Conservation (phyloP, 2,113 vertebrate species). For the Spilogale gracilis region DNA sequence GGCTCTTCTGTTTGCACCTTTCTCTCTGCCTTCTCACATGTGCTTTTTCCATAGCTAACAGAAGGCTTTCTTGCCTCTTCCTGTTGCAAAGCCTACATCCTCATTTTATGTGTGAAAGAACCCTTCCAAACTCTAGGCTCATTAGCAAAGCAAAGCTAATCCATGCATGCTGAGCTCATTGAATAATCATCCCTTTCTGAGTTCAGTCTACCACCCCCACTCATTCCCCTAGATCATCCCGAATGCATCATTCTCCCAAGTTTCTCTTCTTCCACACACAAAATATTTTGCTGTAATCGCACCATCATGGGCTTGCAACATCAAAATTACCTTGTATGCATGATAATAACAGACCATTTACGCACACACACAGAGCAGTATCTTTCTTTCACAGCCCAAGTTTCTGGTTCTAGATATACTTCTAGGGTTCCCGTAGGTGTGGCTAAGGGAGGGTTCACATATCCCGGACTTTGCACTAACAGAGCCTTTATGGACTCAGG, state of each 20-base stretch:
- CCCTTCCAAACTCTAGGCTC: slow-evolving; percentile 43
- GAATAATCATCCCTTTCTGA: slow-evolving; percentile 45
- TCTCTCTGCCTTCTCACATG: slow-evolving; percentile 41
- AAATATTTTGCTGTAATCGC: slow-evolving; percentile 23
- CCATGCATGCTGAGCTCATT: slow-evolving; percentile 4
- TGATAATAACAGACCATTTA: slow-evolving; percentile 23
- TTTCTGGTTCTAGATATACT: slow-evolving; percentile 52
- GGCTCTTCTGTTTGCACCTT: slow-evolving; percentile 36
- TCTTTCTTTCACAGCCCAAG: slow-evolving; percentile 43
- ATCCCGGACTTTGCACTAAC: slow-evolving; percentile 57
- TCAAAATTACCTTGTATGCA: slow-evolving; percentile 26
- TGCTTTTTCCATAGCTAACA: slow-evolving; percentile 19
- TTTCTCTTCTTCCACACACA: slow-evolving; percentile 38
- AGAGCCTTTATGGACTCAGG: slow-evolving; percentile 81
- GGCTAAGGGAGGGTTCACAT: background rate
- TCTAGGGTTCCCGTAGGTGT: slow-evolving; percentile 43
- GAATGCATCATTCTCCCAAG: background rate
- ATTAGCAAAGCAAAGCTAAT: slow-evolving; percentile 62
- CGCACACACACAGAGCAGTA: background rate
- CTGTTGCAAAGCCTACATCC: slow-evolving; percentile 42
- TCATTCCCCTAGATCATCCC: slow-evolving; percentile 37
- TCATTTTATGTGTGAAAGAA: slow-evolving; percentile 61
- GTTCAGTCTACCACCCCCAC: slow-evolving; percentile 39
- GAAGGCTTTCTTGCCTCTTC: slow-evolving; percentile 56
- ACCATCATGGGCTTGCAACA: background rate